Base-by-base conservation (phyloP, 2,797 vertebrate genomes). In the Bradypus variegatus region DNA sequence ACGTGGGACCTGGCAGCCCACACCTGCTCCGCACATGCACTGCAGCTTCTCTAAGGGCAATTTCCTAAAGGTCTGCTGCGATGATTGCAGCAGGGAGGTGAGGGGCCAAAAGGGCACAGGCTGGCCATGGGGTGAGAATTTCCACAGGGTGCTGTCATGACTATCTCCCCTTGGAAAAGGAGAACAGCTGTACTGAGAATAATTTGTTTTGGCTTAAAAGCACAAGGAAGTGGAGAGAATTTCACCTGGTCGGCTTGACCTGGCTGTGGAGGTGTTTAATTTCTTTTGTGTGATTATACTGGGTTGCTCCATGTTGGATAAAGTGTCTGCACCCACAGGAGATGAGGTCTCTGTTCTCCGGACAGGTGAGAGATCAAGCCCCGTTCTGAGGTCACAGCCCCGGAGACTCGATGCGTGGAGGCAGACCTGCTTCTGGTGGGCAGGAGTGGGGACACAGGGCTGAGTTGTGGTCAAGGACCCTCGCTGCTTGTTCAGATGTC, bases 171-270 rank as follows among this genome's bases (percentile, higher is more conserved):
- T 48, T 48, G 45, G 33, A 76, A 38, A 38, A 86, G 80, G 64
- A 72, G 69, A 72, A 85, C 31, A n/a, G 5, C 7, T 58, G 48
- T 36, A 36, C 73, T 88, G 14, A 83, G 38, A 45, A 45, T 58
- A 69, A 78, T 89, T 92, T 53, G 6, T 23, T 85, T 86, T 29
- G 53, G 60, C 86, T 94, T 70, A 67, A 94, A 91, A 41, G 77
- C 53, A 86, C 65, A 27, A 53, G 18, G 33, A 25, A 18, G 29
- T 8, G 3, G n/a, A 91, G 55, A 50, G 60, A 48, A 62, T 55
- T 72, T 80, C 86, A 88, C 38, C 19, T 3, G 58, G 53, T 70
- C 21, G 50, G 79, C 60, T 72, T 86, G 93, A 72, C 76, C 60
- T 50, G n/a, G 65, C n/a, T 8, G 8, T 8, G 29, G 14, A 62